Conservation (phyloP, 2,113 vertebrate genomes). For the Monopterus albus region DNA sequence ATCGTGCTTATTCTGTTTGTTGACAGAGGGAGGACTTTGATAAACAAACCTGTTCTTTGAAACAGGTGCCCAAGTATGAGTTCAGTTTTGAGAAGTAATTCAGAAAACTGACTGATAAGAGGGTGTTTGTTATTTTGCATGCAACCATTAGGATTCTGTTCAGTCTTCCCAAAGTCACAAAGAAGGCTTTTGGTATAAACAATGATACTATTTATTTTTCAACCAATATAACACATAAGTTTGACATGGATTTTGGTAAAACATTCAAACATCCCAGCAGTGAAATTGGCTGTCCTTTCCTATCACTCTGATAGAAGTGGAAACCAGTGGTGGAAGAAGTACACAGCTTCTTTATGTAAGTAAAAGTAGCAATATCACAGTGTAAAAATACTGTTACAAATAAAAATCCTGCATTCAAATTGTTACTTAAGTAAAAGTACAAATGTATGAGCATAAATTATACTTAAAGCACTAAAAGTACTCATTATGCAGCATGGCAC, state of each 20-base stretch:
- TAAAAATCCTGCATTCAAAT: too few species aligned
- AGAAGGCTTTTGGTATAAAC: slow-evolving; percentile 37
- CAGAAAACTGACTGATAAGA: slow-evolving; percentile 62
- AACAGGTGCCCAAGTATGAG: slow-evolving; percentile 68
- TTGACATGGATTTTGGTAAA: slow-evolving; percentile 33
- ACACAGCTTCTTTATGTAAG: too few species aligned
- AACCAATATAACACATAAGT: slow-evolving; percentile 1
- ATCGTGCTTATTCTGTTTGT: slow-evolving; percentile 68
- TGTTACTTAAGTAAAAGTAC: too few species aligned
- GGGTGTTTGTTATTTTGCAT: slow-evolving; percentile 67
- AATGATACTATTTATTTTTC: slow-evolving; percentile 36
- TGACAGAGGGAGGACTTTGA: slow-evolving; percentile 73
- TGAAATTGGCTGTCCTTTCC: slow-evolving; percentile 33
- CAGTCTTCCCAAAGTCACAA: slow-evolving; percentile 51
- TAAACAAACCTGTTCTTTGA: slow-evolving; percentile 72
- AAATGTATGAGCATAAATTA: too few species aligned
- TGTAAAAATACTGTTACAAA: too few species aligned
- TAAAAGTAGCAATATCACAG: too few species aligned
- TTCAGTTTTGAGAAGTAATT: slow-evolving; percentile 60
- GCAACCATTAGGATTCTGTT: slow-evolving; percentile 46
- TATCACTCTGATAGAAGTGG: slow-evolving; percentile 28
- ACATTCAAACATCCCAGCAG: slow-evolving; percentile 19
- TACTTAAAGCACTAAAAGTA: too few species aligned
- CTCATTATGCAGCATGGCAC: too few species aligned
- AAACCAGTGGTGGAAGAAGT: too few species aligned